A percentile compares a stretch with the other conserved stretches of the same genome.
These are phyloP conservation scores for Sprattus sprattus DNA, from an alignment of 2,113 vertebrate species.

Conservation along the genomic window DNA sequence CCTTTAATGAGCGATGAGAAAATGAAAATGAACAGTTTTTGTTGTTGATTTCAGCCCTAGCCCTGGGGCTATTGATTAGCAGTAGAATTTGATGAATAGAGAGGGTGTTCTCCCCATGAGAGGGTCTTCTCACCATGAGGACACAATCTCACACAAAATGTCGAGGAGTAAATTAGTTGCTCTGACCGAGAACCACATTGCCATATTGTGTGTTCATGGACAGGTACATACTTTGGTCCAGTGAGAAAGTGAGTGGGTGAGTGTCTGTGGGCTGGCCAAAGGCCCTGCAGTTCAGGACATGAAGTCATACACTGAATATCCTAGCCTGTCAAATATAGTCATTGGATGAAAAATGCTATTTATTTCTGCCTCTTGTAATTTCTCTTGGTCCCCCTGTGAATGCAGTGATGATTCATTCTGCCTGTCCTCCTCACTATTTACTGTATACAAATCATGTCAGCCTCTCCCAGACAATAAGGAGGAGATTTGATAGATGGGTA, in stretches of 20 bases:
- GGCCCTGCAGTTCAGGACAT: background rate
- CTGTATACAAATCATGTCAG: slow-evolving; percentile 20
- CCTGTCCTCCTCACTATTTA: slow-evolving; percentile 8
- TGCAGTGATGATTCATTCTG: background rate
- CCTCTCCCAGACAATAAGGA: slow-evolving; percentile 11
- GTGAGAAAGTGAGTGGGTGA: slow-evolving; percentile 25
- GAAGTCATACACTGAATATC: background rate
- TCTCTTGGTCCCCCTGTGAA: background rate
- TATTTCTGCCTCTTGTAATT: slow-evolving; percentile 3
- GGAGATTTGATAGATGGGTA: slow-evolving; percentile 9
- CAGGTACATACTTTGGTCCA: background rate
- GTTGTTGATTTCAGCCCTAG: background rate
- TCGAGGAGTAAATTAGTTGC: background rate
- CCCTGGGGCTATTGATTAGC: background rate
- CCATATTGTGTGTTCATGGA: background rate
- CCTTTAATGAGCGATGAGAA: background rate
- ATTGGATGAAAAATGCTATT: slow-evolving; percentile 18
- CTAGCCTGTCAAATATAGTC: background rate
- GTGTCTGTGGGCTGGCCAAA: background rate
- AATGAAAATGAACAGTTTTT: background rate
- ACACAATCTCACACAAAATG: no score
- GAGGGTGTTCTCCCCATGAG: background rate
- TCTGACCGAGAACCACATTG: background rate
- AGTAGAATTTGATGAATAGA: no score
- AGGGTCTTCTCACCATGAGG: background rate